Evolutionary conservation across 1,140 invertebrate genomes (phyloP).

Genomic region (Euura lappo): DNA sequence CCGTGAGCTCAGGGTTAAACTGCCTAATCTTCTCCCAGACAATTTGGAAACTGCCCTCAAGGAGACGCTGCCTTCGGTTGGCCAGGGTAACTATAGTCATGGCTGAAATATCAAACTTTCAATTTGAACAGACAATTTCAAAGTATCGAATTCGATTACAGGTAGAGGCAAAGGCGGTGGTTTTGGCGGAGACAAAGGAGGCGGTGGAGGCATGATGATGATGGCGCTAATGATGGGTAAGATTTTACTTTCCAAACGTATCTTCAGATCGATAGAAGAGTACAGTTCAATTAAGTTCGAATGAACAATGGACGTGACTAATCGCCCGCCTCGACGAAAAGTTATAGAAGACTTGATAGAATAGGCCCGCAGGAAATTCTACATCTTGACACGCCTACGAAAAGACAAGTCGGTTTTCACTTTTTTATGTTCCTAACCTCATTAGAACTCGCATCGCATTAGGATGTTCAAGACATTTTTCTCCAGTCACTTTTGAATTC

Average conservation of each 20-base stretch:
- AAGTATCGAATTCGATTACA: slow-evolving; percentile 19
- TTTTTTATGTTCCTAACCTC: too few relatives aligned
- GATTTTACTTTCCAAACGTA: slow-evolving; percentile 22
- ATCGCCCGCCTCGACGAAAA: too few relatives aligned
- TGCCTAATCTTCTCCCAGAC: slow-evolving; percentile 65
- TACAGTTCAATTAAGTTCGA: too few relatives aligned
- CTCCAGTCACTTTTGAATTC: too few relatives aligned
- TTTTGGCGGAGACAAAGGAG: slow-evolving; percentile 51
- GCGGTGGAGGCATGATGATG: slow-evolving; percentile 62
- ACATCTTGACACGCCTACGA: too few relatives aligned
- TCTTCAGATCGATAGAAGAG: too few relatives aligned
- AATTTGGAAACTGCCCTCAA: slow-evolving; percentile 45
- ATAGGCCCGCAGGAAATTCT: too few relatives aligned
- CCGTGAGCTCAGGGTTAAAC: slow-evolving; percentile 73
- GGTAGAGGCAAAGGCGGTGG: slow-evolving; percentile 26
- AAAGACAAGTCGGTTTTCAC: too few relatives aligned
- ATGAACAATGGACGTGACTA: too few relatives aligned
- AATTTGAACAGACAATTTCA: slow-evolving; percentile 8
- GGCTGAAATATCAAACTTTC: slow-evolving; percentile 15
- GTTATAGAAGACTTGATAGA: too few relatives aligned
- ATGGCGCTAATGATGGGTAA: slow-evolving; percentile 77
- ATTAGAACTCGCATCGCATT: too few relatives aligned
- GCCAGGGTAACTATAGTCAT: slow-evolving; percentile 32
- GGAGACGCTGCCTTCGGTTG: slow-evolving; percentile 37
- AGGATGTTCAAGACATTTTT: too few relatives aligned